Base-by-base conservation (phyloP, 2,113 vertebrate genomes). In the Rana temporaria region DNA sequence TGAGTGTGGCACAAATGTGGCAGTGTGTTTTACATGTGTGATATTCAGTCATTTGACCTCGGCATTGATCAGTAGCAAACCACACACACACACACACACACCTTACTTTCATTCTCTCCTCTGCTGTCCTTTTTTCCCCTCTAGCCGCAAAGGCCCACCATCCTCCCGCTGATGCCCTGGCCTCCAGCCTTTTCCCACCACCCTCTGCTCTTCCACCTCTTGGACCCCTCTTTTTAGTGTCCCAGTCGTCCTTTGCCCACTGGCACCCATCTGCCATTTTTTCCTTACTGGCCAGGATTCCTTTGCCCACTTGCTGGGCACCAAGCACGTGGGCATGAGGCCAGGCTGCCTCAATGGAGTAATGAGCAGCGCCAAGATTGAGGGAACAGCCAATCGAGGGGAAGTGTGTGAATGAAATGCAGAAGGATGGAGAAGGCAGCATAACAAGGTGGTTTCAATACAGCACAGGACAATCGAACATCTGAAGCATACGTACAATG, bases 271-370 rank as follows among this genome's bases (percentile, higher is more conserved):
- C 85, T 86, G 86, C 77, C 88, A 69, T 56, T 56, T 78, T 34
- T 62, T 55, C 24, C 22, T 70, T 57, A 6, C 22, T 69, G 22
- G 9, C 89, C 52, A 87, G 89, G 87, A 76, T 60, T 91, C 92
- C 93, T 92, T 93, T 94, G 93, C 94, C 80, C 92, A 91, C 91
- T 90, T 90, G 90, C 22, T 26, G 48, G 2, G 15, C 14, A 1
- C 3, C 16, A 26, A 7, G 22, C 9, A 17, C 38, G 42, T 17
- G 57, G 8, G 2, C 20, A 19, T 19, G 7, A 6, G 3, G 15
- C 7, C 22, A 38, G 52, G 42, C 48, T 18, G 11, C 32, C 70
- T 73, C 83, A 60, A 64, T n/a, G 34, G 56, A 65, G 62, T 15
- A 18, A 56, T 55, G 30, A 57, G 52, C 55, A 30, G 38, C 19